These are phyloP conservation scores for Gymnopithys bicolor DNA, from an alignment of 2,797 vertebrate species.

Conservation along the genomic window DNA sequence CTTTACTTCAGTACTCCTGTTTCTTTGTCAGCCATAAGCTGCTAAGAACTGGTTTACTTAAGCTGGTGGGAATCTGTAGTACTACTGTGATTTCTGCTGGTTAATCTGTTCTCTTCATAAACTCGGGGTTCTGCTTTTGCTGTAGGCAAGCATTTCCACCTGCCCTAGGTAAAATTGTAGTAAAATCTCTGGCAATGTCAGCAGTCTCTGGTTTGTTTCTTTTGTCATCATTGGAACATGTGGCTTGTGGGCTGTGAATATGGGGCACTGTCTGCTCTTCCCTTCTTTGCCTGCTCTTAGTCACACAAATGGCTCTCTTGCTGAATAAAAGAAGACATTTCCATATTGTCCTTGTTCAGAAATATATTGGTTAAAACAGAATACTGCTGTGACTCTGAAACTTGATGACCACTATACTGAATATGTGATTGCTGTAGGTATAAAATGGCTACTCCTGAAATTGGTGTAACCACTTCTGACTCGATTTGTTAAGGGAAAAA, in stretches of 20 bases:
- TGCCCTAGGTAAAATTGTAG: not conserved
- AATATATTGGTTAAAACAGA: not conserved
- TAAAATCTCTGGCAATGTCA: not conserved
- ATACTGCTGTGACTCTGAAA: not conserved
- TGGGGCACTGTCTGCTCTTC: not conserved
- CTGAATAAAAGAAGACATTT: not conserved
- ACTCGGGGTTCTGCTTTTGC: not conserved
- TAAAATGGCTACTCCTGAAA: not conserved
- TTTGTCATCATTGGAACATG: not conserved
- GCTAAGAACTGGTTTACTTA: not conserved
- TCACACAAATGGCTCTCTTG: not conserved
- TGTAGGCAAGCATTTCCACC: not conserved
- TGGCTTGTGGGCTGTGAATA: not conserved
- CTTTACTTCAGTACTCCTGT: not conserved
- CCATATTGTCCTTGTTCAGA: not conserved
- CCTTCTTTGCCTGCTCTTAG: not conserved
- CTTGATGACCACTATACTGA: rapidly evolving
- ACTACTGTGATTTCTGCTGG: not conserved
- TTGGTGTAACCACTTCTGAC: not conserved
- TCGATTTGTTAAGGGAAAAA: not conserved
- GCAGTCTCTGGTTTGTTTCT: not conserved
- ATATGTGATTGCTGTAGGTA: not conserved
- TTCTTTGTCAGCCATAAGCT: not conserved
- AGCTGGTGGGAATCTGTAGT: not conserved
- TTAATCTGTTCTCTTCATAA: not conserved